phyloP scores from a whole-genome alignment of 2,113 vertebrate genomes.

The Asarcornis scutulata region DNA sequence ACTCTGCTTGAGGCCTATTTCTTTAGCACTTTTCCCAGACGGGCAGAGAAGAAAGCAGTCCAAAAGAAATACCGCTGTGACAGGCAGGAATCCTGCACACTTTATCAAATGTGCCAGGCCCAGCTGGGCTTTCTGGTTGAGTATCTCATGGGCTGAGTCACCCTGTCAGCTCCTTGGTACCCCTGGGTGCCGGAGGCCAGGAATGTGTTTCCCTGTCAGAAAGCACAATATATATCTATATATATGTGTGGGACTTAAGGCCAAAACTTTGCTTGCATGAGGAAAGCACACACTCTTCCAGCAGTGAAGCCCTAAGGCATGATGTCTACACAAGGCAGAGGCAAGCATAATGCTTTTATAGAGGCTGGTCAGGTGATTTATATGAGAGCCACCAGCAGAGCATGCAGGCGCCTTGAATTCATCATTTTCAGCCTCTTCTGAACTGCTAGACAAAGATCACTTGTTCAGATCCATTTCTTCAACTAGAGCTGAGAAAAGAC shows the following conservation, averaged over 20 bases:
- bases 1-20: background rate
- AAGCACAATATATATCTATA: background rate
- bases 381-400: background rate
- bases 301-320: background rate
- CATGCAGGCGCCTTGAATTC: background rate
- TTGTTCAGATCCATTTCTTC: background rate
- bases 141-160: background rate
- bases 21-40: background rate
- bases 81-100: background rate
- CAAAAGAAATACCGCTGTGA: background rate
- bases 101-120: background rate
- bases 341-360: background rate
- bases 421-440: background rate
- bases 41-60: background rate
- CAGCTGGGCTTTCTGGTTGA: background rate
- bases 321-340: background rate
- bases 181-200: background rate
- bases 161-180: background rate
- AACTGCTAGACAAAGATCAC: background rate
- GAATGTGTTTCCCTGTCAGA: background rate
- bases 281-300: background rate
- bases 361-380: background rate
- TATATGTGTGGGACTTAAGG: background rate
- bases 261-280: background rate
- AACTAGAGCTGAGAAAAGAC: background rate